Conservation (phyloP, 1,140 invertebrate species). For the Drosophila hydei region DNA sequence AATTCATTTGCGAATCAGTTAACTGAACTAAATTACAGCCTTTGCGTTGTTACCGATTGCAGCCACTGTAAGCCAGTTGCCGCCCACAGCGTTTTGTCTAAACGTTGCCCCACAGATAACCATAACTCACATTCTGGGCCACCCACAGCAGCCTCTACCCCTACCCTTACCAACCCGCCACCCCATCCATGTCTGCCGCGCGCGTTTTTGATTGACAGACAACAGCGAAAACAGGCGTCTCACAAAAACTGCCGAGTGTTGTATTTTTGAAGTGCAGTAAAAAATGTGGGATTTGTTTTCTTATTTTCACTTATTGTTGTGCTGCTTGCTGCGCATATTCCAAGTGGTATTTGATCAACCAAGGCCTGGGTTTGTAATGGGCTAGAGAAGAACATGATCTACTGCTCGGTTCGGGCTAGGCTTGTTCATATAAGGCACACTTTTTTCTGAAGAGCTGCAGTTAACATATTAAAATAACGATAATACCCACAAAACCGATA, state of each 20-base stretch:
- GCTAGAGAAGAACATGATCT: too few species aligned
- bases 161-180: background rate
- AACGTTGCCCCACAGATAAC: constrained; percentile 33
- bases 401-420: too few species aligned
- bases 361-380: too few species aligned
- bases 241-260: constrained; percentile 66
- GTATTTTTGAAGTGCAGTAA: constrained; percentile 55
- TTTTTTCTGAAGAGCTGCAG: too few species aligned
- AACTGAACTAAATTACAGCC: background rate
- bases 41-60: constrained; percentile 20
- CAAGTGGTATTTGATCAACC: background rate
- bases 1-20: background rate
- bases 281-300: constrained; percentile 24
- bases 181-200: constrained; percentile 32
- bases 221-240: constrained; percentile 58
- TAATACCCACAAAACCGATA: too few species aligned
- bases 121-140: constrained; percentile 43
- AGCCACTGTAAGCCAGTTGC: constrained; percentile 38
- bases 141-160: constrained; percentile 2
- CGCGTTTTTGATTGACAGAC: constrained; percentile 74
- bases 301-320: constrained; percentile 6
- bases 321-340: background rate
- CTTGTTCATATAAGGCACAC: too few species aligned
- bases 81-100: constrained; percentile 11
- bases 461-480: too few species aligned